Evolutionary conservation across 2,113 vertebrate species (phyloP), one percentile per base, ranked within the genome.

Genomic region (Murina feae): DNA sequence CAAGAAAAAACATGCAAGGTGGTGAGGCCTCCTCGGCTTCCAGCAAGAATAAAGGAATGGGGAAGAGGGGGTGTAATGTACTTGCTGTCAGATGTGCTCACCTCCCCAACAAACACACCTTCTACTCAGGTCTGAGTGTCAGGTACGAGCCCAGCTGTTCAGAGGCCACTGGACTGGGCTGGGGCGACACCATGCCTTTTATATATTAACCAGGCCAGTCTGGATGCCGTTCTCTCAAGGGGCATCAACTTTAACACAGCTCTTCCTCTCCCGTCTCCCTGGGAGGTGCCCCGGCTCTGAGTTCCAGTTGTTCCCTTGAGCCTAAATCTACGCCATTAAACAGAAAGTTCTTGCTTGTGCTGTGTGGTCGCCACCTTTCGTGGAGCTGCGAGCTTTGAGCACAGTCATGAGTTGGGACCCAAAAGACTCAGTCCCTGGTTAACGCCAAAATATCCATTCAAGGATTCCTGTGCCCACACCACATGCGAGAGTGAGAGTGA

Each of bases 141-240:
- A 89, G 92, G 84, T 76, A 75, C 82, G 95, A 94, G 95, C 88
- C 93, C 97, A 96, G 74, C 95, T 90, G 93, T 86, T 96, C 92
- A 92, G 96, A 96, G 97, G 97, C 95, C 95, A 84, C 66, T 91
- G 55, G 94, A 82, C 80, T 83, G 85, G 93, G 69, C 86, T 96
- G 96, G 91, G 95, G 95, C 87, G 95, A 95, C n/a, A 89, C 53
- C 58, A 35, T 65, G 95, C 94, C 97, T 93, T 92, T 92, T 47
- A 63, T 94, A 84, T 32, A 94, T 72, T 87, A 93, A 94, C 71
- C 60, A 93, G 94, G 93, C 84, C 96, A 94, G 82, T 94, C 53
- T 74, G 82, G 95, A 95, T 71, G 86, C 91, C 97, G 86, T 82
- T 96, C 96, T 97, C 93, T 95, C 96, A 83, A 97, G 94, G 95